Evolutionary conservation across 2,888 invertebrate species (phyloP), one percentile per base, ranked within the genome.

Genomic region (Temnothorax ravouxi): DNA sequence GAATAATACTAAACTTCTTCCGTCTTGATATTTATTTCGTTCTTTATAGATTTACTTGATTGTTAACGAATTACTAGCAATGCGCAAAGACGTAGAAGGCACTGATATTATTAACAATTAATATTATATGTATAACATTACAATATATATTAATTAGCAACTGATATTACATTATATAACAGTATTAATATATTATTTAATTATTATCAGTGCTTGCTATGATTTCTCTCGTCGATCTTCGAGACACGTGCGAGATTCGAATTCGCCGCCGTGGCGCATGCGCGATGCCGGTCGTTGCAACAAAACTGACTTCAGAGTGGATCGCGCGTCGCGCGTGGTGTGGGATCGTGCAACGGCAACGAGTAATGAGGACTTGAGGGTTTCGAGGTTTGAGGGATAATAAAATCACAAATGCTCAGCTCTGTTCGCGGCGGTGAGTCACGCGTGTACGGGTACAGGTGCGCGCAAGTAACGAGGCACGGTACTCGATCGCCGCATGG

Each of bases 391-490:
- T 3, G 29, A 29, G 29, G 29, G 29, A 29, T 29, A 29, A 29
- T 29, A 29, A 29, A 29, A 29, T 29, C 29, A 29, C 34, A 34
- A 34, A 34, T 34, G 34, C 34, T 34, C 34, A 6, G 8, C 6
- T 44, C 9, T 3, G 6, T 29, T n/a, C 21, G 69, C 52, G 69
- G 9, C n/a, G 3, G 8, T 54, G 21, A 71, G 13, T 34, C n/a
- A 15, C n/a, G 47, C 11, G 61, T 15, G 25, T 52, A 47, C 25
- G 47, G 8, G 69, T n/a, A n/a, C 69, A 52, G 69, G 38, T 71
- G 21, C 52, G n/a, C 69, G 0, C 25, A 29, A 29, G n/a, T 44
- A 8, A 25, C 44, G 13, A 44, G 11, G 3, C 54, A 44, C 25
- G 18, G 29, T 11, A 56, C 25, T 25, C 5, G 15, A 41, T 74